A percentile compares a stretch with the other conserved stretches of the same genome.
These are phyloP conservation scores for Porites lobata DNA, from an alignment of 92 coral and sea anemone species.

Conservation along the genomic window DNA sequence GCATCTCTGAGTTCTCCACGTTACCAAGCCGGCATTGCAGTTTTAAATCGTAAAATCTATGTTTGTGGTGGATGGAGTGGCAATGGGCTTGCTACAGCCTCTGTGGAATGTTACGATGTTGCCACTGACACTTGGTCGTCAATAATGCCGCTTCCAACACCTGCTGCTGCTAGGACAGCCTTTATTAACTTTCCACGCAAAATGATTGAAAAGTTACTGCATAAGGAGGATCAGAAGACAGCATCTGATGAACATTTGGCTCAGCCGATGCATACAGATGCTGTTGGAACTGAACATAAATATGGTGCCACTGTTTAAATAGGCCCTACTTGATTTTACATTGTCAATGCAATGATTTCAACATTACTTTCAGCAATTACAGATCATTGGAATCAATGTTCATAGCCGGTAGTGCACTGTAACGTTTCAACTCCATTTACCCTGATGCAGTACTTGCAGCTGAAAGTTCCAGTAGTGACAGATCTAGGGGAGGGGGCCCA, in stretches of 20 bases:
- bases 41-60: conserved; percentile 85
- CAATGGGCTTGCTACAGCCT: conserved; percentile 81
- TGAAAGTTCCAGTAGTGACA: no score
- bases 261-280: not conserved
- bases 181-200: conserved; percentile 88
- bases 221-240: conserved; percentile 45
- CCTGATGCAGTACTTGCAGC: no score
- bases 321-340: not conserved
- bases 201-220: conserved; percentile 83
- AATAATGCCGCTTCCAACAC: conserved; percentile 87
- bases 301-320: conserved; percentile 5
- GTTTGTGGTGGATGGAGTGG: conserved; percentile 99
- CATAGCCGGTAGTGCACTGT: no score
- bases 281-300: not conserved
- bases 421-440: no score
- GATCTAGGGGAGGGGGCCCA: no score
- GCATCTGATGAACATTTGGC: conserved; percentile 40
- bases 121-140: conserved; percentile 87
- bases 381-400: no score
- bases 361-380: not conserved
- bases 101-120: conserved; percentile 92
- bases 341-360: not conserved
- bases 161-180: conserved; percentile 95
- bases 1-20: conserved; percentile 85
- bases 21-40: conserved; percentile 95